Conservation (phyloP, 2,113 vertebrate species). For the Mastomys natalensis region DNA sequence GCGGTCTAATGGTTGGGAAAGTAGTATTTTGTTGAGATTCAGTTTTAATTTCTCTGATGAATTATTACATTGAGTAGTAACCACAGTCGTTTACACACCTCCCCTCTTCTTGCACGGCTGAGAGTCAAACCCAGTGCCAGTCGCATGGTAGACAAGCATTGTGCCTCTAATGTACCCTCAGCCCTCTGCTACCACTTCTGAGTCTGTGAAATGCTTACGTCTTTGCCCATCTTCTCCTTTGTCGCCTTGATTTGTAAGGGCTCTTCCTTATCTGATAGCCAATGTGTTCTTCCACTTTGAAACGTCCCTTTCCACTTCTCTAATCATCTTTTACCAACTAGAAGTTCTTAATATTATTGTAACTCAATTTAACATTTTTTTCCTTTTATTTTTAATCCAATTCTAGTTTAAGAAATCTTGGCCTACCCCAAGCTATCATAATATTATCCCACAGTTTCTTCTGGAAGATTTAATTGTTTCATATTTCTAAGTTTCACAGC, state of each 20-base stretch:
- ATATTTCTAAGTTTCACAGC: neutral
- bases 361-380: neutral
- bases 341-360: neutral
- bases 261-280: neutral
- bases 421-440: neutral
- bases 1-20: neutral
- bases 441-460: slow-evolving; percentile 6
- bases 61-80: slow-evolving; percentile 25
- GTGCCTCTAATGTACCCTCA: no score
- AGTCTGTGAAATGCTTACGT: neutral
- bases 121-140: neutral
- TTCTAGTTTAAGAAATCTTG: slow-evolving; percentile 38
- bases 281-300: neutral
- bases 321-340: neutral
- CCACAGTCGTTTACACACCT: neutral
- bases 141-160: neutral
- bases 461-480: neutral
- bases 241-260: neutral
- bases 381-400: neutral
- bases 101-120: neutral
- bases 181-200: neutral
- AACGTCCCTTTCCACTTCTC: neutral
- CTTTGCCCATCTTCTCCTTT: neutral
- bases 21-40: neutral
- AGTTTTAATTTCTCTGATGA: slow-evolving; percentile 48